phyloP scores from a whole-genome alignment of 2,113 vertebrate species.

The Eupsittula cactorum region DNA sequence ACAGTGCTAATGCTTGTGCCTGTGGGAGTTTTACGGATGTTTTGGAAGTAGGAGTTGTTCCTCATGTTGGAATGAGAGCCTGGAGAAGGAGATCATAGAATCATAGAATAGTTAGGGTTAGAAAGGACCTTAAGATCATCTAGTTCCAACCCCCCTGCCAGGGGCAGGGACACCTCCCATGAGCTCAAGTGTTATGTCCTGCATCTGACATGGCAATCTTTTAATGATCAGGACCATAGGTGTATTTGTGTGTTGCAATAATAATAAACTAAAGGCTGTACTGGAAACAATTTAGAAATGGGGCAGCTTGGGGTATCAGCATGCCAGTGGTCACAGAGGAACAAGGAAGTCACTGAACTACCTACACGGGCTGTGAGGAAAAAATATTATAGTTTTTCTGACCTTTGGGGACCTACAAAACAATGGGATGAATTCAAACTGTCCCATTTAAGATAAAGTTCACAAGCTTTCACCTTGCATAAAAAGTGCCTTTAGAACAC shows the following conservation, averaged over 20 bases:
- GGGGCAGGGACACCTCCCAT: too few species aligned
- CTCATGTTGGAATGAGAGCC: background rate
- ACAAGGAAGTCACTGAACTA: background rate
- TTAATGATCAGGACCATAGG: background rate
- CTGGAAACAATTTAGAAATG: background rate
- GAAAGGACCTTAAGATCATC: too few species aligned
- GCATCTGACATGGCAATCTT: background rate
- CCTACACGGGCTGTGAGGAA: background rate
- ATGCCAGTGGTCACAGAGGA: background rate
- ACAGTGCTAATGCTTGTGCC: background rate
- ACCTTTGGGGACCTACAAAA: background rate
- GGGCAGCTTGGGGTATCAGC: background rate
- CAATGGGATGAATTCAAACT: background rate
- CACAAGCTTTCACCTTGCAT: background rate
- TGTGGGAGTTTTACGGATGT: background rate
- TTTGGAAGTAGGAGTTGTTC: background rate
- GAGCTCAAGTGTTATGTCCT: too few species aligned
- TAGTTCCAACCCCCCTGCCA: too few species aligned
- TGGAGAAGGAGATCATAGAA: background rate
- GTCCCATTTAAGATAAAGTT: background rate
- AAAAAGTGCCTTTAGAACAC: background rate
- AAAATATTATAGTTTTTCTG: accelerated
- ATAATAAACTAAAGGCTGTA: background rate
- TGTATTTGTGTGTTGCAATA: background rate
- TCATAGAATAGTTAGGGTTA: too few species aligned